phyloP scores from a whole-genome alignment of 2,888 invertebrate species.

The Tinea trinotella region DNA sequence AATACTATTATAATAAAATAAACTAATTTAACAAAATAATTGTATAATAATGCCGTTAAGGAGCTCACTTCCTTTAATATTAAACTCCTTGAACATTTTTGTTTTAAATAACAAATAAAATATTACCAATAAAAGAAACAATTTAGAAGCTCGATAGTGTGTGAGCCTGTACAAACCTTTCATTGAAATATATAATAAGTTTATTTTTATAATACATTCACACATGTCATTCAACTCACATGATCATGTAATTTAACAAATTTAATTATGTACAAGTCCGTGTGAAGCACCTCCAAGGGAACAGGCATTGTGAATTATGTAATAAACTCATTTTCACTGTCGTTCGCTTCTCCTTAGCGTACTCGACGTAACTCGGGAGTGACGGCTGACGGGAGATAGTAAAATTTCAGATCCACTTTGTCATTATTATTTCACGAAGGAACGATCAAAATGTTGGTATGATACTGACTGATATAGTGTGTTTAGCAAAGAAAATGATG shows the following conservation, averaged over 20 bases:
- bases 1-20: no score
- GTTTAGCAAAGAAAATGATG: background rate
- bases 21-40: no score
- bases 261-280: constrained; percentile 40
- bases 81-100: no score
- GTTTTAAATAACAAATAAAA: no score
- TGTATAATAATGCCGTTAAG: no score
- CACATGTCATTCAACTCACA: no score
- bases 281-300: constrained; percentile 35
- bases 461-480: constrained; percentile 3
- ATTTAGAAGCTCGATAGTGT: no score
- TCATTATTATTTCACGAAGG: constrained; percentile 16
- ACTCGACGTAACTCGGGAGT: background rate
- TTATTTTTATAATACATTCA: no score
- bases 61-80: no score
- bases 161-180: no score
- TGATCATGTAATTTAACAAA: constrained; percentile 21
- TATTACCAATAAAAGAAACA: no score
- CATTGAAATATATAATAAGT: no score
- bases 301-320: constrained; percentile 38
- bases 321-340: constrained; percentile 31
- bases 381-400: constrained; percentile 18
- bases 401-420: constrained; percentile 18
- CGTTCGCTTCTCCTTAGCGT: constrained; percentile 25
- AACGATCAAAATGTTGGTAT: constrained; percentile 13